phyloP scores from a whole-genome alignment of 2,888 invertebrate species.

The Catocala sponsa region DNA sequence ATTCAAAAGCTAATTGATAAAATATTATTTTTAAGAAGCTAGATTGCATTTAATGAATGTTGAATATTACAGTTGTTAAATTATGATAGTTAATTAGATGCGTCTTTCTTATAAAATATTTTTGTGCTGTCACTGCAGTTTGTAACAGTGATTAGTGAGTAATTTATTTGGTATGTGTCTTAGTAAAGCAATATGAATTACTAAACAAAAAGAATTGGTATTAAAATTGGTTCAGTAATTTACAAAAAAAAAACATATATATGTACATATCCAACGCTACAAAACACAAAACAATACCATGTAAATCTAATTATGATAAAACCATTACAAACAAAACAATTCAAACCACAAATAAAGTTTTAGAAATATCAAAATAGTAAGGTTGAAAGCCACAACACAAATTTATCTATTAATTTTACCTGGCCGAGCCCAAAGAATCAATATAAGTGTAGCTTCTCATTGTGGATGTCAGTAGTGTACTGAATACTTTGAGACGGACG shows the following conservation, averaged over 20 bases:
- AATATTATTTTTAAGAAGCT: no score
- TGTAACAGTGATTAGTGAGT: background rate
- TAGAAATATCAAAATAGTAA: constrained; percentile 18
- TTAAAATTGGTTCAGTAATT: background rate
- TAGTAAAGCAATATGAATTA: background rate
- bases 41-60: no score
- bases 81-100: no score
- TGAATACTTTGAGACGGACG: constrained; percentile 77
- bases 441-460: constrained; percentile 86
- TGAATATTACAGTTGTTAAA: no score
- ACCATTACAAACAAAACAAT: no score
- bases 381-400: constrained; percentile 54
- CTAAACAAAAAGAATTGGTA: background rate
- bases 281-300: no score
- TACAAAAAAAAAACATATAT: no score
- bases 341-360: background rate
- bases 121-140: background rate
- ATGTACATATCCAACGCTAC: no score
- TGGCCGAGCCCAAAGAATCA: constrained; percentile 83
- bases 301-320: no score
- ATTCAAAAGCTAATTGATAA: background rate
- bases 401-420: constrained; percentile 70
- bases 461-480: constrained; percentile 80
- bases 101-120: no score
- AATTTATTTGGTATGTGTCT: background rate